phyloP scores from a whole-genome alignment of 2,888 invertebrate species.

The Scelioninae gen. 1 region DNA sequence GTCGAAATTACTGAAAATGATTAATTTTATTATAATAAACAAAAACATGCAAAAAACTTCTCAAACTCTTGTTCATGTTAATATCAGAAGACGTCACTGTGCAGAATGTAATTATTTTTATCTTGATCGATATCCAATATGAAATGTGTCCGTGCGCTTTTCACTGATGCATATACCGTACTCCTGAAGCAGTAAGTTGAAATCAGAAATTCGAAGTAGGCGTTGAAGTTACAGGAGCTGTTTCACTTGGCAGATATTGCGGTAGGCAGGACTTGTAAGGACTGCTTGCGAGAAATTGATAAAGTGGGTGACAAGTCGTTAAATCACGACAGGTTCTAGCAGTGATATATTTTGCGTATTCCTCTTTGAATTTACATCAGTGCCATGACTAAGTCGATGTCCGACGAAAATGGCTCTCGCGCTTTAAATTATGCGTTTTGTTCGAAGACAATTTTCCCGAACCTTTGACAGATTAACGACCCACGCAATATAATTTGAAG shows the following conservation, averaged over 20 bases:
- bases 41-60: no score
- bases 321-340: conserved; percentile 77
- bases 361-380: conserved; percentile 43
- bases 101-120: conserved; percentile 54
- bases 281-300: conserved; percentile 78
- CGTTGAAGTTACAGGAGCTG: conserved; percentile 66
- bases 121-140: conserved; percentile 62
- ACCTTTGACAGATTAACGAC: conserved; percentile 6
- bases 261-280: conserved; percentile 65
- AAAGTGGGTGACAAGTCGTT: conserved; percentile 82
- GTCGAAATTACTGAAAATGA: no score
- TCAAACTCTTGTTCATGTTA: conserved; percentile 19
- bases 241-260: conserved; percentile 63
- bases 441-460: neutral
- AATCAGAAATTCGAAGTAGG: conserved; percentile 61
- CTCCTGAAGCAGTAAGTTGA: conserved; percentile 8
- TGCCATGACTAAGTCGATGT: conserved; percentile 33
- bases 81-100: conserved; percentile 41
- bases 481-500: no score
- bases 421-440: conserved; percentile 21
- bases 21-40: no score
- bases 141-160: conserved; percentile 61
- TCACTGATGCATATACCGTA: conserved; percentile 50
- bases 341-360: conserved; percentile 62
- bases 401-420: conserved; percentile 14